Conservation (phyloP, 1,140 invertebrate genomes). For the Drosophila bifasciata region DNA sequence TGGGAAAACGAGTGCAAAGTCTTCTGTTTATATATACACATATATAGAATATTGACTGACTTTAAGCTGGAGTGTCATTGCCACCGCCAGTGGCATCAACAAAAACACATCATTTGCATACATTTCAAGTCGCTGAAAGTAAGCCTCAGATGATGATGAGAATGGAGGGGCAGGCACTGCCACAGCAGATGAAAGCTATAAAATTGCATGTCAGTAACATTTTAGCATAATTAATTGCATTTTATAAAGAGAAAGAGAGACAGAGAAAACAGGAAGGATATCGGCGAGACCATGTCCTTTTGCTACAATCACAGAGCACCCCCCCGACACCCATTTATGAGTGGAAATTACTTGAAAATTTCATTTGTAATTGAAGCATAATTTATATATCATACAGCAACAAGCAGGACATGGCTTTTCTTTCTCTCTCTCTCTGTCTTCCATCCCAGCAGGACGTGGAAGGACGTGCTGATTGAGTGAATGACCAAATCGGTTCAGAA, state of each 20-base stretch:
- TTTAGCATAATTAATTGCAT: slow-evolving; percentile 63
- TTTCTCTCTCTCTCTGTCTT: too few relatives aligned
- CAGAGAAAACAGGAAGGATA: too few relatives aligned
- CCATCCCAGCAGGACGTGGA: not conserved
- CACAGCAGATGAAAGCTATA: slow-evolving; percentile 37
- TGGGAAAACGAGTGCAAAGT: slow-evolving; percentile 24
- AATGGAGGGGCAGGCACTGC: not conserved
- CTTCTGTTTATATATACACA: not conserved
- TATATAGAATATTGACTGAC: slow-evolving; percentile 25
- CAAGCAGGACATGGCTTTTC: not conserved
- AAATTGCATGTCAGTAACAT: slow-evolving; percentile 53
- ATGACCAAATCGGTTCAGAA: slow-evolving; percentile 23
- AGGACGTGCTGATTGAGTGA: slow-evolving; percentile 18
- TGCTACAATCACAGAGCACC: too few relatives aligned
- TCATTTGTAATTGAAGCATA: slow-evolving; percentile 58
- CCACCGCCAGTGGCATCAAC: too few relatives aligned
- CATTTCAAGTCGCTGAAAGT: slow-evolving; percentile 17
- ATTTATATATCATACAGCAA: slow-evolving; percentile 22
- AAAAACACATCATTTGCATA: slow-evolving; percentile 8
- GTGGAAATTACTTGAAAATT: slow-evolving; percentile 56
- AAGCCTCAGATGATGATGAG: not conserved
- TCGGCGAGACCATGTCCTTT: too few relatives aligned
- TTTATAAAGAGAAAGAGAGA: slow-evolving; percentile 8
- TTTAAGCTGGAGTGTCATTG: slow-evolving; percentile 17
- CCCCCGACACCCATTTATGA: not conserved